A percentile compares a stretch with the other conserved stretches of the same genome.
Conservation (phyloP, 1,140 invertebrate species). For the Aplysia californica region DNA sequence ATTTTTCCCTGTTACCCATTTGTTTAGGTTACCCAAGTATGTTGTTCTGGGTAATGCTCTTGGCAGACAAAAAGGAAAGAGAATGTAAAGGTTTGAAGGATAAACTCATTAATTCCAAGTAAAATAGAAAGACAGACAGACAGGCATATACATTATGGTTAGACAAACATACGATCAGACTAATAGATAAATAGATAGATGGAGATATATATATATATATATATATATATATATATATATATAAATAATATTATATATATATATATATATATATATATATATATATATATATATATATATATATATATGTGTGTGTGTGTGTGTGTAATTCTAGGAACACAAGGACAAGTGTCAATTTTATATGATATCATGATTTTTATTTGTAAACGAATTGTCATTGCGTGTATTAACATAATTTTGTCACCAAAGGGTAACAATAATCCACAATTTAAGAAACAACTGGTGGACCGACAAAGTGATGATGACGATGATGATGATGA, state of each 20-base stretch:
- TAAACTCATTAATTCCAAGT: too few relatives aligned
- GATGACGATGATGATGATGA: background rate
- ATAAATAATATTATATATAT: background rate
- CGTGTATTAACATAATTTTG: too few relatives aligned
- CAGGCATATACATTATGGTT: too few relatives aligned
- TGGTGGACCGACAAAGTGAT: background rate
- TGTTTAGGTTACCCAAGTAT: too few relatives aligned
- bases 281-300: constrained; percentile 16
- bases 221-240: constrained; percentile 12
- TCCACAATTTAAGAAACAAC: background rate
- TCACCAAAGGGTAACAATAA: background rate
- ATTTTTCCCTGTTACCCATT: too few relatives aligned
- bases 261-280: constrained; percentile 10
- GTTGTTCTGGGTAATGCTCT: too few relatives aligned
- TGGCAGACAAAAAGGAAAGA: too few relatives aligned
- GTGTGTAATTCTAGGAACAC: background rate
- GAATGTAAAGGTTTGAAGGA: too few relatives aligned
- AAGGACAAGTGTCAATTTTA: background rate
- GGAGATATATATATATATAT: constrained; percentile 12
- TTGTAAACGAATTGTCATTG: too few relatives aligned
- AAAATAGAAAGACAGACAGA: too few relatives aligned
- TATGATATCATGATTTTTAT: background rate
- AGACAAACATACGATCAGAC: background rate
- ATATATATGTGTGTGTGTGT: background rate
- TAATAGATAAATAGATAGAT: background rate